A percentile compares a stretch with the other conserved stretches of the same genome.
These are phyloP conservation scores for Orthosia gothica DNA, from an alignment of 2,888 invertebrate species.

Conservation along the genomic window DNA sequence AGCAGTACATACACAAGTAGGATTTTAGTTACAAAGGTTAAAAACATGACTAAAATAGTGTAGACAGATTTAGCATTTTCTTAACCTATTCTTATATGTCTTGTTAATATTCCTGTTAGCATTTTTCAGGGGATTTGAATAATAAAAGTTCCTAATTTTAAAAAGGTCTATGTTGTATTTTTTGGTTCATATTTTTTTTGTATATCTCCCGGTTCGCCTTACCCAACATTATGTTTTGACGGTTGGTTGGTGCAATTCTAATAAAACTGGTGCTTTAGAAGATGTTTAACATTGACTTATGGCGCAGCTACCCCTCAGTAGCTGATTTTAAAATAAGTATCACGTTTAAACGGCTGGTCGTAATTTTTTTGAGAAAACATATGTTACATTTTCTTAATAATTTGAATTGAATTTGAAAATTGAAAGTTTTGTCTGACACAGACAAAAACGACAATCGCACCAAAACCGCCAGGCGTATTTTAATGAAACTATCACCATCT, in stretches of 20 bases:
- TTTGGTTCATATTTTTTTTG: neutral
- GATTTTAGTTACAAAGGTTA: neutral
- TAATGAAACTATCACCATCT: no score
- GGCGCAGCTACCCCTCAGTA: no score
- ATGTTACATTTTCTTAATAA: no score
- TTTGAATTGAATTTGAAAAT: no score
- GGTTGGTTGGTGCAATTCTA: neutral
- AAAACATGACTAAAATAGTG: neutral
- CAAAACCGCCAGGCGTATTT: no score
- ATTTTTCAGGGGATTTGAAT: neutral
- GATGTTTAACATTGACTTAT: neutral
- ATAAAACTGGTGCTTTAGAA: neutral
- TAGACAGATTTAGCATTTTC: neutral
- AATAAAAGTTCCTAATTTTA: neutral
- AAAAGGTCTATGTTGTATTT: neutral
- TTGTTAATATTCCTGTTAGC: neutral
- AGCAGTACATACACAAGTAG: neutral
- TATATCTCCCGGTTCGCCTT: neutral
- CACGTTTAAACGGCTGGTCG: no score
- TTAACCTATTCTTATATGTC: slow-evolving; percentile 7
- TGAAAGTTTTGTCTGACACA: no score
- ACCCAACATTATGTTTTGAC: neutral
- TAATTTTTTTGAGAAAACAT: no score
- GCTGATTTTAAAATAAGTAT: no score
- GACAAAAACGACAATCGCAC: no score